Base-by-base conservation (phyloP, 2,888 invertebrate species). In the Dicycla oo region DNA sequence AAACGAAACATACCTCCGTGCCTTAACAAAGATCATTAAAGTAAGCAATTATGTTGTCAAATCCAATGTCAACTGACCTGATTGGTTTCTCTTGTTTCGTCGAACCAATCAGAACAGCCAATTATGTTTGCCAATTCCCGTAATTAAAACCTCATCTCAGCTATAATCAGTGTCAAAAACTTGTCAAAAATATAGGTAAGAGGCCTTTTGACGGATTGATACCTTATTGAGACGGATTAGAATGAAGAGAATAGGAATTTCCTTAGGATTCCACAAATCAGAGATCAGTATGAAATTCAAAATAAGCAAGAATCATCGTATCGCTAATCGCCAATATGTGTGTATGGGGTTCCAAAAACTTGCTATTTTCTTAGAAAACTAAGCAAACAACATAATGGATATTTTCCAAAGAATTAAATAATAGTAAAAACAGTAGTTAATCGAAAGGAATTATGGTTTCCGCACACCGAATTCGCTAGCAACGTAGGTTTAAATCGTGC, bases 391-490 rank as follows among this genome's bases (percentile, higher is more conserved):
- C 18, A 1, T 5, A 30, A 8, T 49, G 26, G 40, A 54, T 11
- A 53, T 53, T 63, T 64, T n/a, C 6, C 13, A 34, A 62, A 40
- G 45, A 66, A 51, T 53, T 57, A 66, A 63, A 38, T 61, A 7
- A 18, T 56, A 40, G 54, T 56, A 58, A 26, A 74, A 74, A 43
- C 30, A 64, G 38, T 65, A 43, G 56, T 75, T 69, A 69, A 84
- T 68, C 61, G 64, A 62, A 70, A 72, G 73, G 63, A 81, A 64
- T 81, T 64, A 81, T 61, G 18, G 61, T 81, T 81, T 69, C 63
- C 81, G 69, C 63, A 49, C n/a, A 38, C 65, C 18, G 40, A 69
- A 69, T 69, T 57, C 47, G 51, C 61, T 53, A 60, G 65, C 45
- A 66, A 34, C 56, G 49, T 60, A 57, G 61, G 49, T 78, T 82